Base-by-base conservation (phyloP, 2,113 vertebrate species). In the Eptesicus fuscus region DNA sequence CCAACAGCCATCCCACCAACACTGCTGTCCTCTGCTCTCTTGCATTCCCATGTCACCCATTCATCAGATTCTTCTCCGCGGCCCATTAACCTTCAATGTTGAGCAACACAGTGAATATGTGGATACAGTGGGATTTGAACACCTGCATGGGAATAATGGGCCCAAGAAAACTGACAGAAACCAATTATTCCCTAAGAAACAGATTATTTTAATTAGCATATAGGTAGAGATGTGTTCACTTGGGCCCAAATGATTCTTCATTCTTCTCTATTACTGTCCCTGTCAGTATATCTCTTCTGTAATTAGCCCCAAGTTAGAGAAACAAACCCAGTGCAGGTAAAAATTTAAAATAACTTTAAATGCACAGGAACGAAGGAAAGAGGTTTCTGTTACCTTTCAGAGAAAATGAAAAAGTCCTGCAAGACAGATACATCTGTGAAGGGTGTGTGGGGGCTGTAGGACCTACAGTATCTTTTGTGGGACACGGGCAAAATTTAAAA, bases 81-180 rank as follows among this genome's bases (percentile, higher is more conserved):
- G 23, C 42, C 83, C 53, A 82, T 87, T 80, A 73, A 28, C 76
- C 23, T 83, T 53, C 83, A 44, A 83, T 44, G 25, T 35, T 89
- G 44, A 93, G 47, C 49, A 90, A 56, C 74, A 87, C 17, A 70
- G 12, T 73, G 37, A 80, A 30, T 93, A 42, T 17, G 74, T 56
- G 47, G 90, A 77, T 84, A 65, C 77, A 35, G 18, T 76, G 53
- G 82, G 51, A 71, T 92, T 37, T 93, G 87, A 96, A 94, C 90
- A 95, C 92, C 95, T 97, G 93, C 71, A 9, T 63, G 28, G n/a
- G 59, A 61, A 14, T 80, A 90, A 96, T 35, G 32, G 71, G 44
- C 23, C 71, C 83, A 69, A 91, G 28, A 76, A 37, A 94, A 40
- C 63, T 16, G n/a, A 85, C 61, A 69, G 65, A 95, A 91, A 42